Conservation (phyloP, 2,113 vertebrate genomes). For the Puma concolor region DNA sequence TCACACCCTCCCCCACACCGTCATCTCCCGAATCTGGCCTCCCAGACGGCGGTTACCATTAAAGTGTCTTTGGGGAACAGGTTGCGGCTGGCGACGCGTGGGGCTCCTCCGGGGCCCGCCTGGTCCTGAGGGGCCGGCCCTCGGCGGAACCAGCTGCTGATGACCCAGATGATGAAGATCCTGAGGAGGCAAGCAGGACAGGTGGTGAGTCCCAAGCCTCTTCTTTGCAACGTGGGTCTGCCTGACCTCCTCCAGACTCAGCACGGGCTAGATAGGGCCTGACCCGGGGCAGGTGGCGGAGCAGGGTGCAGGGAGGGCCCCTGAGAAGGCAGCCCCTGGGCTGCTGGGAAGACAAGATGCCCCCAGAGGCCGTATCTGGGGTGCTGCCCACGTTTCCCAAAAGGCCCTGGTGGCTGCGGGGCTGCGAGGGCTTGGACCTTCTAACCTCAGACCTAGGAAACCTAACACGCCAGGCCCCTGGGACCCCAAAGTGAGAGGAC, state of each 20-base stretch:
- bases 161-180: slow-evolving; percentile 98
- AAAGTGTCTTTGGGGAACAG: slow-evolving; percentile 97
- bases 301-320: rapidly evolving
- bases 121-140: slow-evolving; percentile 94
- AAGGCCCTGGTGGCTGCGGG: neutral
- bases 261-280: neutral
- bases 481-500: neutral
- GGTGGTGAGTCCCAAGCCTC: neutral
- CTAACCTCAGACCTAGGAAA: neutral
- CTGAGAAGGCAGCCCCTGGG: neutral
- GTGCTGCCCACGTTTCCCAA: neutral
- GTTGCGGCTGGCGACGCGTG: slow-evolving; percentile 93
- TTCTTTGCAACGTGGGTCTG: rapidly evolving
- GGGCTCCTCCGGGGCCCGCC: slow-evolving; percentile 88
- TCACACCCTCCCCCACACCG: rapidly evolving
- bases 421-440: neutral
- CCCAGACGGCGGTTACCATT: slow-evolving; percentile 88
- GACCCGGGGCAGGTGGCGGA: neutral
- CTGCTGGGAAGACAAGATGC: neutral
- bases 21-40: neutral
- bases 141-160: slow-evolving; percentile 97
- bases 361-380: neutral
- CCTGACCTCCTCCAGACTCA: no score
- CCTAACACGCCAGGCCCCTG: no score
- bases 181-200: slow-evolving; percentile 75